Evolutionary conservation across 2,888 invertebrate genomes (phyloP), one percentile per base, ranked within the genome.

Genomic region (Sepiola atlantica): DNA sequence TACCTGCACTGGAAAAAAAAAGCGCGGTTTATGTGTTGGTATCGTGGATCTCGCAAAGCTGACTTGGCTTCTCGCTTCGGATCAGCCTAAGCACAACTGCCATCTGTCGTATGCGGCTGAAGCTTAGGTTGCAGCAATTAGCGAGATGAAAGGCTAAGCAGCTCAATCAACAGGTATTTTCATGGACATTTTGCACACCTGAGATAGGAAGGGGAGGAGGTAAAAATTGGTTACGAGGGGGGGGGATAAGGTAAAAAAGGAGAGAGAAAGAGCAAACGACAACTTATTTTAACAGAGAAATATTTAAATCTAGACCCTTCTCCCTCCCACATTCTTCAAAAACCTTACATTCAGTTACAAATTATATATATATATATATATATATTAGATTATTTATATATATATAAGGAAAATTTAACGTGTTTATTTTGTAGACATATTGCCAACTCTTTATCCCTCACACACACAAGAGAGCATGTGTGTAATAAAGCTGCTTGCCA

Each of bases 81-180:
- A n/a, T 77, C 77, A 77, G n/a, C 77, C 4, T 77, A n/a, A 77
- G 77, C 77, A 16, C 77, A 77, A 77, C 77, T 77, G 77, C 32
- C 77, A 77, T 77, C 77, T 77, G 77, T 77, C n/a, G 77, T 32
- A 77, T 32, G 77, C 77, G 77, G n/a, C 77, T 77, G 77, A n/a
- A n/a, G 77, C 77, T 77, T 77, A 77, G 14, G 77, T 77, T 77
- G 77, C 77, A 77, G 77, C 77, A 77, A 77, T 77, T 77, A 77
- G 77, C n/a, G 77, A n/a, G 77, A 77, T 32, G 77, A 77, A 77
- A 77, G 77, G 77, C 77, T 77, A 77, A 77, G 77, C 77, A 77
- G 77, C 77, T 77, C 77, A 77, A 77, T 77, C 77, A 77, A 77
- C 77, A 77, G 77, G 77, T 77, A 77, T 77, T 77, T 45, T n/a